Evolutionary conservation across 2,888 invertebrate species (phyloP).

Genomic region (Lordiphosa andalusiaca): DNA sequence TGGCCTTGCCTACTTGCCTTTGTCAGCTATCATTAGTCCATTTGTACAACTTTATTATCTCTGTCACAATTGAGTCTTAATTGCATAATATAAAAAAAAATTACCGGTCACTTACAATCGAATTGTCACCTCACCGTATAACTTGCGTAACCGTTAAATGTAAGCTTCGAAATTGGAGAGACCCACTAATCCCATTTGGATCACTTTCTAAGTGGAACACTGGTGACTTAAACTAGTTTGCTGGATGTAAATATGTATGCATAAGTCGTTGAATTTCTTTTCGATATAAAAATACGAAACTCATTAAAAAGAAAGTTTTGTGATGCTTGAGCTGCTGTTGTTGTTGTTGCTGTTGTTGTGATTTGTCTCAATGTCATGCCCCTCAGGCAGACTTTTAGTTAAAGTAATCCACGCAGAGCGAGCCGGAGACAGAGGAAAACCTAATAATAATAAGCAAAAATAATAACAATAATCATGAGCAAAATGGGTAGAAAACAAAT

Average conservation of each 20-base stretch:
- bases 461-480: slow-evolving; percentile 52
- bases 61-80: slow-evolving; percentile 16
- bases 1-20: no score
- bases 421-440: slow-evolving; percentile 54
- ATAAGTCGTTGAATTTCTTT: slow-evolving; percentile 56
- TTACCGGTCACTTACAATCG: no score
- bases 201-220: slow-evolving; percentile 57
- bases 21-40: no score
- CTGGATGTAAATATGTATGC: slow-evolving; percentile 6
- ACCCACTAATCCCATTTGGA: slow-evolving; percentile 57
- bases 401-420: slow-evolving; percentile 23
- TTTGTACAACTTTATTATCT: no score
- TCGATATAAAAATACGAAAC: slow-evolving; percentile 37
- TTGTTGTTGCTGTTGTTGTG: slow-evolving; percentile 25
- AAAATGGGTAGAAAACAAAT: slow-evolving; percentile 60
- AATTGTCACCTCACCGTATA: no score
- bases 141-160: slow-evolving; percentile 18
- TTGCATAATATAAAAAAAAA: no score
- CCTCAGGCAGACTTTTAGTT: slow-evolving; percentile 36
- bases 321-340: slow-evolving; percentile 36
- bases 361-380: slow-evolving; percentile 65
- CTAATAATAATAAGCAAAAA: slow-evolving; percentile 48
- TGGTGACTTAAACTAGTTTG: slow-evolving; percentile 47
- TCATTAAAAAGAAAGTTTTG: slow-evolving; percentile 64
- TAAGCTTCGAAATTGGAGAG: neutral